A percentile compares a stretch with the other conserved stretches of the same genome.
Evolutionary conservation across 2,797 vertebrate species (phyloP).

Genomic region (Danio tinwini): DNA sequence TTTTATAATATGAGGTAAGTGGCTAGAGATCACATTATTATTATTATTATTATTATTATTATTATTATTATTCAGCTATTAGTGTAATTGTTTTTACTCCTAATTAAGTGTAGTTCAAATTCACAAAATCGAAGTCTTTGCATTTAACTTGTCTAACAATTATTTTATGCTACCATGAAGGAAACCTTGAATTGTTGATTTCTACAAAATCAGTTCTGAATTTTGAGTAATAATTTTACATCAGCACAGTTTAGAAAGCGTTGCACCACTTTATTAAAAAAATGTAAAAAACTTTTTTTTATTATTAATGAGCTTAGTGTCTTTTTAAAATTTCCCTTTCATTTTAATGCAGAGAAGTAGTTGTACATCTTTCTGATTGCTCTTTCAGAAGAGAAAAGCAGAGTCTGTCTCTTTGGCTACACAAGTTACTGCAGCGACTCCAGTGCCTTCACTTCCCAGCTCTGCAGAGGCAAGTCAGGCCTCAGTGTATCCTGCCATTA

Average conservation of each 20-base stretch:
- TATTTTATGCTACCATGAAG: constrained; percentile 68
- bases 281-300: too few species aligned
- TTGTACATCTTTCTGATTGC: constrained; percentile 3
- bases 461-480: constrained; percentile 87
- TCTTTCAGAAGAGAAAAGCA: constrained; percentile 90
- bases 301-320: too few species aligned
- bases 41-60: not conserved
- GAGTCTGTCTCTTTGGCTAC: constrained; percentile 83
- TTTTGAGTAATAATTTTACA: too few species aligned
- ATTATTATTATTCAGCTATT: not conserved
- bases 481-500: constrained; percentile 85
- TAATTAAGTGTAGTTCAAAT: not conserved
- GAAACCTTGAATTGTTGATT: not conserved
- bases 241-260: too few species aligned
- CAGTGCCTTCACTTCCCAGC: constrained; percentile 83
- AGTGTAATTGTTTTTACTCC: not conserved
- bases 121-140: not conserved
- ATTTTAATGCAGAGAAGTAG: not conserved
- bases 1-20: constrained; percentile 9
- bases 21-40: not conserved
- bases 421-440: constrained; percentile 83
- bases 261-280: not conserved
- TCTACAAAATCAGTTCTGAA: not conserved
- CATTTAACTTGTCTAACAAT: constrained; percentile 50
- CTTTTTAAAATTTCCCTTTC: too few species aligned